A percentile compares a stretch with the other conserved stretches of the same genome.
Evolutionary conservation across 2,113 vertebrate species (phyloP).

Genomic region (Lanius collurio): DNA sequence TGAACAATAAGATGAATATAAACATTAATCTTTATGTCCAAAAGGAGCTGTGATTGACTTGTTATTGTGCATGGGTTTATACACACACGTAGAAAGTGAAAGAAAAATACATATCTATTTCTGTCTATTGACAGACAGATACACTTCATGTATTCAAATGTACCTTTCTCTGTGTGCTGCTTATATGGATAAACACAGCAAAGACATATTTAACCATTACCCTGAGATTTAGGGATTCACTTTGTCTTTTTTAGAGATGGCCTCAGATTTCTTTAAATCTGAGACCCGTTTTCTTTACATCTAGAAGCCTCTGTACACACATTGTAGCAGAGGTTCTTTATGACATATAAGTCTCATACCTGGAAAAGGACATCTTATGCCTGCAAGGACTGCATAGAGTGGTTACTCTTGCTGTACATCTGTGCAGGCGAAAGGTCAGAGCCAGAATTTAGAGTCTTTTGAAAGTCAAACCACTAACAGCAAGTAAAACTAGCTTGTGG

Average conservation of each 20-base stretch:
- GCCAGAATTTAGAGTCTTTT: not conserved
- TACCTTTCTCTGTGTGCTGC: not conserved
- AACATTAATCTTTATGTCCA: not conserved
- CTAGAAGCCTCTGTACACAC: not conserved
- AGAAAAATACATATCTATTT: not conserved
- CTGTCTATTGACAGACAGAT: not conserved
- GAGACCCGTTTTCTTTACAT: not conserved
- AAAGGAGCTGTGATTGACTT: not conserved
- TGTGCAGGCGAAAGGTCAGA: not conserved
- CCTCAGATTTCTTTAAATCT: not conserved
- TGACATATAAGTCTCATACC: not conserved
- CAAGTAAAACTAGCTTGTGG: not conserved
- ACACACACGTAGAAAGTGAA: not conserved
- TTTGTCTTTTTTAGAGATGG: not conserved
- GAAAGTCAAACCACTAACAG: not conserved
- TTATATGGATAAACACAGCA: not conserved
- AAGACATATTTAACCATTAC: not conserved
- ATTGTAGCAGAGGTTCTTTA: not conserved
- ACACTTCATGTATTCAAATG: not conserved
- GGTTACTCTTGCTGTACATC: not conserved
- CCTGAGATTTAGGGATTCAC: not conserved
- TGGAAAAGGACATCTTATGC: not conserved
- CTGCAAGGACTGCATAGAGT: not conserved
- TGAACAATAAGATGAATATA: not conserved
- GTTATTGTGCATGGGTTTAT: not conserved